These are phyloP conservation scores for Proterorhinus semilunaris DNA, from an alignment of 2,113 vertebrate species.

Conservation along the genomic window DNA sequence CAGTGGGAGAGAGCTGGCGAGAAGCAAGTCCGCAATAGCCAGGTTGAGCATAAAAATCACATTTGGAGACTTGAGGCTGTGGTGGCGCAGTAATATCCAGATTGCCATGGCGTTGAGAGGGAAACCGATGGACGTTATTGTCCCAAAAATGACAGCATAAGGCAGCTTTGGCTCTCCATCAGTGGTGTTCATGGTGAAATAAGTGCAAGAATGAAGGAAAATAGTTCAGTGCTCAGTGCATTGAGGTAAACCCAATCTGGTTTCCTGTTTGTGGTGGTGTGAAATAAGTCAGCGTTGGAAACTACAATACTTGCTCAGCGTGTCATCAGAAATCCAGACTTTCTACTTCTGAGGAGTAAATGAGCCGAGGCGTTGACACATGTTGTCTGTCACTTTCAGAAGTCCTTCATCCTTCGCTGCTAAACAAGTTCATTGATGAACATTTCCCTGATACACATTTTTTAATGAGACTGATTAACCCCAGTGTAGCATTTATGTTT, in stretches of 20 bases:
- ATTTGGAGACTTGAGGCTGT: conserved; percentile 29
- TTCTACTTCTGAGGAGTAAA: no score
- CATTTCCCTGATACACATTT: no score
- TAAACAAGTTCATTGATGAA: no score
- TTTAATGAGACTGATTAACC: no score
- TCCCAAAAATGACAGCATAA: conserved; percentile 19
- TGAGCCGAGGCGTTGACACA: no score
- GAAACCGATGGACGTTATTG: conserved; percentile 27
- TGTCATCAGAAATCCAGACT: no score
- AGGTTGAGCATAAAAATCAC: conserved; percentile 48
- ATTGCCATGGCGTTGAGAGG: conserved; percentile 40
- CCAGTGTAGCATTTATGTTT: no score
- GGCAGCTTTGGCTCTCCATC: fast-evolving
- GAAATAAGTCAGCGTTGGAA: background rate
- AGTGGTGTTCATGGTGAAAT: background rate
- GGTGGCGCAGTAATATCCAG: conserved; percentile 35
- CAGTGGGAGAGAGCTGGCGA: conserved; percentile 36
- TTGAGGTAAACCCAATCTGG: background rate
- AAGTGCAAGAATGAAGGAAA: background rate
- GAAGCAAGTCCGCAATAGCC: conserved; percentile 42
- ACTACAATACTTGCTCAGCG: no score
- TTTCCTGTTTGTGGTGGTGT: background rate
- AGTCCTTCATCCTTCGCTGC: no score
- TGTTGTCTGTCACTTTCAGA: no score
- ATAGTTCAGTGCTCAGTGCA: background rate